Evolutionary conservation across 1,140 invertebrate species (phyloP).

Genomic region (Brachionus koreanus): DNA sequence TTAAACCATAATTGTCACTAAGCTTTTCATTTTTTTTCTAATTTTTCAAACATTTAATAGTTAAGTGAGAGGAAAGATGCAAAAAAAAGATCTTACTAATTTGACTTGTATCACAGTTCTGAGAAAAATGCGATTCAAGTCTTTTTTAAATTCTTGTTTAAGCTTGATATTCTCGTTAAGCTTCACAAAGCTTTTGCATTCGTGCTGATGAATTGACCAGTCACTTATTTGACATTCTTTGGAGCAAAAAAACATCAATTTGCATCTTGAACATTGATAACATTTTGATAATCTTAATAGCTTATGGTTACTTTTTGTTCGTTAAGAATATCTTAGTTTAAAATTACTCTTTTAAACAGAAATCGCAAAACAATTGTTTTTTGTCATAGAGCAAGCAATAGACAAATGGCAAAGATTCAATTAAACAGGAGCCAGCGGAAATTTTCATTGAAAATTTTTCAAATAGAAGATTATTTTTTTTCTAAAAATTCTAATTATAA

Average conservation of each 20-base stretch:
- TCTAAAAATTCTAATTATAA: too few relatives aligned
- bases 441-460: too few relatives aligned
- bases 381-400: not conserved
- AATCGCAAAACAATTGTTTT: not conserved
- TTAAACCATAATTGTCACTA: not conserved
- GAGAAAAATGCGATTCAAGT: constrained; percentile 2
- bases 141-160: constrained; percentile 8
- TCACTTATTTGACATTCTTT: constrained; percentile 15
- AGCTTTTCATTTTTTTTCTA: not conserved
- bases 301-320: not conserved
- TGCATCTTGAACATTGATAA: constrained; percentile 8
- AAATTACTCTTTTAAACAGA: constrained; percentile 20
- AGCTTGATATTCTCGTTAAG: not conserved
- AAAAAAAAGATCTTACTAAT: not conserved
- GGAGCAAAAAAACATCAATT: constrained; percentile 25
- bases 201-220: constrained; percentile 16
- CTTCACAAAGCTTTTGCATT: not conserved
- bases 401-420: constrained; percentile 12
- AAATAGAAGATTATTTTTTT: too few relatives aligned
- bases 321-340: not conserved
- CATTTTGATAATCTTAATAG: not conserved
- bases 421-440: not conserved
- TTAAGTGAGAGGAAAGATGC: not conserved
- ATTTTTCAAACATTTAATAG: not conserved
- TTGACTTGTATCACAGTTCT: constrained; percentile 1